Conservation (phyloP, 2,888 invertebrate species). For the Tetheella fluctuosa region DNA sequence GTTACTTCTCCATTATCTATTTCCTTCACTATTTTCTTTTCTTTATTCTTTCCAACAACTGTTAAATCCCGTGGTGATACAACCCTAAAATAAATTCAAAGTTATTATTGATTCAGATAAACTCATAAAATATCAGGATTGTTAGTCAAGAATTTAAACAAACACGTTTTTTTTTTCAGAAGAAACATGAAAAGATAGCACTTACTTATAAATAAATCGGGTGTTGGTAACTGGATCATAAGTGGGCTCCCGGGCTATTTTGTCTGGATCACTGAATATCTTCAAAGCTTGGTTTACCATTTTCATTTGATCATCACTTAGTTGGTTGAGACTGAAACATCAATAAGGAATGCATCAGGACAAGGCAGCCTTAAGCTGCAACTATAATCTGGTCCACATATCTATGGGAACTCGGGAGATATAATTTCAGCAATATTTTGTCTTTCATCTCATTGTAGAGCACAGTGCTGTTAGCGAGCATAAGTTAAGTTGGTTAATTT, state of each 20-base stretch:
- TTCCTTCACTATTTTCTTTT: constrained; percentile 45
- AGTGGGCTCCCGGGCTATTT: constrained; percentile 60
- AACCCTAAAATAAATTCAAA: constrained; percentile 50
- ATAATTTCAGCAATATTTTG: no score
- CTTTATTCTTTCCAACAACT: constrained; percentile 68
- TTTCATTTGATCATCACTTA: constrained; percentile 72
- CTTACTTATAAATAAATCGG: constrained; percentile 74
- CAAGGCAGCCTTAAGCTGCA: not conserved
- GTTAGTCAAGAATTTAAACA: no score
- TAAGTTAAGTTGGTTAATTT: no score
- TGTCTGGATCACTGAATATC: constrained; percentile 68
- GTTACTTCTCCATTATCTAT: constrained; percentile 32
- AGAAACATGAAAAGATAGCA: not conserved
- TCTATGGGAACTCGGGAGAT: not conserved
- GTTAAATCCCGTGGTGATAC: constrained; percentile 73
- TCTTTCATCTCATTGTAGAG: no score
- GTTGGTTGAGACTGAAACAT: constrained; percentile 62
- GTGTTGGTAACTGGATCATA: constrained; percentile 76
- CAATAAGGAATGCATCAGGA: not conserved
- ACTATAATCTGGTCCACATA: not conserved
- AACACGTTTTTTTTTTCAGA: not conserved
- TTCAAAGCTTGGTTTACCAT: constrained; percentile 75
- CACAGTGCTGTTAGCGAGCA: no score
- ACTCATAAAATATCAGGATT: no score
- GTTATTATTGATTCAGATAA: not conserved